phyloP scores from a whole-genome alignment of 2,113 vertebrate species.

The Sisor rabdophorus region DNA sequence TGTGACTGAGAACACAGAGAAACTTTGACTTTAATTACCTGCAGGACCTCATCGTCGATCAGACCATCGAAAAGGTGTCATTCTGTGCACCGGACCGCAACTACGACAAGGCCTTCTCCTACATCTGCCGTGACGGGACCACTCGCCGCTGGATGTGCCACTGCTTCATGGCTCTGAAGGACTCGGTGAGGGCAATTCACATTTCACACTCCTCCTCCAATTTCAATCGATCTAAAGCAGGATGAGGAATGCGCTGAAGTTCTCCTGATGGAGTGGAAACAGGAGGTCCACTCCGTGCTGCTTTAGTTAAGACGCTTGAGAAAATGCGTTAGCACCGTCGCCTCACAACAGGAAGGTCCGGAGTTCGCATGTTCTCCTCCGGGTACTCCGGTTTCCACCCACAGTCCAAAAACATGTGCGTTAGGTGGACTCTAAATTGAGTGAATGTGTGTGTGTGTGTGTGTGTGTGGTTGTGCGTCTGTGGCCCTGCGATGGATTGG shows the following conservation, averaged over 20 bases:
- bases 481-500: too few species aligned
- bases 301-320: constrained; percentile 17
- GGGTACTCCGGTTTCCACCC: too few species aligned
- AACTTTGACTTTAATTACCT: background rate
- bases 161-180: constrained; percentile 90
- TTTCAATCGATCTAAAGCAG: constrained; percentile 27
- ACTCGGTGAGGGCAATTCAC: constrained; percentile 75
- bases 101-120: constrained; percentile 92
- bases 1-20: too few species aligned
- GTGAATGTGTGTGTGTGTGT: too few species aligned
- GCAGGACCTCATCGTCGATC: constrained; percentile 89
- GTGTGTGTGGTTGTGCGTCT: too few species aligned
- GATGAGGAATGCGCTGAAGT: constrained; percentile 36
- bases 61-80: constrained; percentile 92
- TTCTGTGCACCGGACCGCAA: constrained; percentile 91
- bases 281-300: constrained; percentile 2
- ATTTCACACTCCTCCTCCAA: background rate
- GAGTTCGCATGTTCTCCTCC: too few species aligned
- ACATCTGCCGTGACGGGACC: constrained; percentile 89
- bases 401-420: too few species aligned
- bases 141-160: constrained; percentile 91
- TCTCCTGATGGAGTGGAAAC: constrained; percentile 27
- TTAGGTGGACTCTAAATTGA: too few species aligned
- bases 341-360: too few species aligned
- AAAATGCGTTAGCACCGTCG: constrained; percentile 30